Evolutionary conservation across 2,113 vertebrate species (phyloP).

Genomic region (Setophaga coronata): DNA sequence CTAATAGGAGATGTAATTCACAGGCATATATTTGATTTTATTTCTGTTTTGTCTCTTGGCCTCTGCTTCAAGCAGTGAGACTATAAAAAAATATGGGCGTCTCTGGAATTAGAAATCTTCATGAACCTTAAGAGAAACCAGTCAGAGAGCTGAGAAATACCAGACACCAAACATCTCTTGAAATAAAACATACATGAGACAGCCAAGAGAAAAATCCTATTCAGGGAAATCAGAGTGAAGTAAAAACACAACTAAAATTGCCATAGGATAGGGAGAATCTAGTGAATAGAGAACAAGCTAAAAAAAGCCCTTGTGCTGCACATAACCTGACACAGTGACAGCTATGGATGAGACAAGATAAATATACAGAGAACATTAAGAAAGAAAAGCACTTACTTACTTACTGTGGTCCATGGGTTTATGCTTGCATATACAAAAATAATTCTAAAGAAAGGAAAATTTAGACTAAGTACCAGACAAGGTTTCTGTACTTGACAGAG

Average conservation of each 20-base stretch:
- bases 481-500: not conserved
- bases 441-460: not conserved
- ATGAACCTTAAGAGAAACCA: not conserved
- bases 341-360: not conserved
- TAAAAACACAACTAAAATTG: constrained; percentile 17
- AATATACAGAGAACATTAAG: not conserved
- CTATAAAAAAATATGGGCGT: not conserved
- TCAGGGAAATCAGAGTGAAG: constrained; percentile 13
- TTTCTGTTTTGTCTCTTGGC: not conserved
- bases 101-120: constrained; percentile 11
- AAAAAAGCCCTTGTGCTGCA: not conserved
- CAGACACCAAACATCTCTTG: constrained; percentile 3
- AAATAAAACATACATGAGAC: constrained; percentile 22
- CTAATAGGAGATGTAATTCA: constrained; percentile 10
- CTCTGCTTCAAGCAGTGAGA: not conserved
- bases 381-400: not conserved
- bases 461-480: not conserved
- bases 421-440: not conserved
- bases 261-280: not conserved
- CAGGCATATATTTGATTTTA: not conserved
- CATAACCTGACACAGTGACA: not conserved
- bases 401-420: not conserved
- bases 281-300: not conserved
- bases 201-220: constrained; percentile 2
- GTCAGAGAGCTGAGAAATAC: not conserved